These are phyloP conservation scores for Parnassius smintheus DNA, from an alignment of 2,888 invertebrate genomes.

Conservation along the genomic window DNA sequence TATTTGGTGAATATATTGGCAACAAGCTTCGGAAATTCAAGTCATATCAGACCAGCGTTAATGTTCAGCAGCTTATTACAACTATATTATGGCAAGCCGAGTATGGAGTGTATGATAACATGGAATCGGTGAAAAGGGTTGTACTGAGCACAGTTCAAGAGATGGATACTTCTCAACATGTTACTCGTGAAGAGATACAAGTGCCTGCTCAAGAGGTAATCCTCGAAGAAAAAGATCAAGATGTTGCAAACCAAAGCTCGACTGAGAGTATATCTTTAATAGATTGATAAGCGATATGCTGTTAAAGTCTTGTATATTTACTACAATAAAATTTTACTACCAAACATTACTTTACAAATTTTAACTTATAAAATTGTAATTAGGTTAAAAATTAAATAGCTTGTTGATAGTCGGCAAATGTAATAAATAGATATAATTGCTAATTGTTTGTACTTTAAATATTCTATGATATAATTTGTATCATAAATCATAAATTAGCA, in stretches of 20 bases:
- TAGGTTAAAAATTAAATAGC: no score
- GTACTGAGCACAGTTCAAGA: slow-evolving; percentile 54
- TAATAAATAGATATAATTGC: neutral
- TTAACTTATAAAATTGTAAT: no score
- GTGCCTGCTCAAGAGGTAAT: neutral
- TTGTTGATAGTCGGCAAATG: no score
- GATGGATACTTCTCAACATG: slow-evolving; percentile 26
- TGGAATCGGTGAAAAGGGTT: slow-evolving; percentile 64
- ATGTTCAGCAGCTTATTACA: slow-evolving; percentile 69
- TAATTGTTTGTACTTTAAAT: neutral
- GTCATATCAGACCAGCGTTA: slow-evolving; percentile 55
- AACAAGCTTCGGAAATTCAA: slow-evolving; percentile 68
- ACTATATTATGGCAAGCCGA: slow-evolving; percentile 74
- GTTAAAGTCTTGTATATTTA: neutral
- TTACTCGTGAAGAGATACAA: neutral
- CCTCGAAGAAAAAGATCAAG: slow-evolving; percentile 17
- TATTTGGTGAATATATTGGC: slow-evolving; percentile 71
- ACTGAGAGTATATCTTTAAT: slow-evolving; percentile 10
- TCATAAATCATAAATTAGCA: no score
- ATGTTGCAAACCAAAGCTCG: slow-evolving; percentile 2
- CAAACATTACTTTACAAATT: slow-evolving; percentile 2
- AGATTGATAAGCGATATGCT: slow-evolving; percentile 3
- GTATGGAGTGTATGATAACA: slow-evolving; percentile 66
- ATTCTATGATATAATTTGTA: no score
- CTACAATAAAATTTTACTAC: neutral